Conservation (phyloP, 2,113 vertebrate genomes). For the Salvelinus sp. region DNA sequence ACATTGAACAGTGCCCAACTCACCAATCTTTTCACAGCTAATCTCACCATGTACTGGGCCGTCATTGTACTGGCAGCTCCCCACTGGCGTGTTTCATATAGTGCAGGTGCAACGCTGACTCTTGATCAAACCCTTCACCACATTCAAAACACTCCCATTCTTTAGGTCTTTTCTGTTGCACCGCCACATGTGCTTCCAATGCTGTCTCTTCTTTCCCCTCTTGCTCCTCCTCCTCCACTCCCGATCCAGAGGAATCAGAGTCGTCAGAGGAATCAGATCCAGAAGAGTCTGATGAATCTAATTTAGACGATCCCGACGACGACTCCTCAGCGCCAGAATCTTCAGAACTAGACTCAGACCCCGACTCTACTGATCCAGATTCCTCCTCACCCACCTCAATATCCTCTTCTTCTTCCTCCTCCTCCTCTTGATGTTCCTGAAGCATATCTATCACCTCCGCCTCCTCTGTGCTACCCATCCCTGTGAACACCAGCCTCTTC, state of each 20-base stretch:
- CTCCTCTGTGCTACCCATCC: neutral
- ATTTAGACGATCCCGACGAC: constrained; percentile 18
- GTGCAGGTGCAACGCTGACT: constrained; percentile 63
- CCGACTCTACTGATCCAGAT: too few species aligned
- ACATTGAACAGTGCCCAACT: too few species aligned
- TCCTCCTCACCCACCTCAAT: neutral
- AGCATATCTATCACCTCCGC: neutral
- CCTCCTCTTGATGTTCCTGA: neutral
- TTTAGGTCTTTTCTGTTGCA: constrained; percentile 16
- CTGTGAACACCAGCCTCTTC: neutral
- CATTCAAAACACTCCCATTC: constrained; percentile 72
- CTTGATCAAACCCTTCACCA: constrained; percentile 59
- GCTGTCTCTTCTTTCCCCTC: constrained; percentile 1
- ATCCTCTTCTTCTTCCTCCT: neutral
- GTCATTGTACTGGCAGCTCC: constrained; percentile 51
- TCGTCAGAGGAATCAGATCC: constrained; percentile 1
- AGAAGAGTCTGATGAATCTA: neutral
- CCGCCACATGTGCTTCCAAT: neutral
- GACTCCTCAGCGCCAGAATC: neutral
- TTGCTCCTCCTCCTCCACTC: neutral
- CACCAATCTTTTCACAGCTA: too few species aligned
- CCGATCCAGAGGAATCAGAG: constrained; percentile 1
- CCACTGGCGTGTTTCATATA: constrained; percentile 72
- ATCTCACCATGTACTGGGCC: too few species aligned
- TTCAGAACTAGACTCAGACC: neutral